Percentiles rank a stretch among this genome's conserved stretches.
Conservation (phyloP, 2,797 vertebrate species). For the Hephaestus fuliginosus region DNA sequence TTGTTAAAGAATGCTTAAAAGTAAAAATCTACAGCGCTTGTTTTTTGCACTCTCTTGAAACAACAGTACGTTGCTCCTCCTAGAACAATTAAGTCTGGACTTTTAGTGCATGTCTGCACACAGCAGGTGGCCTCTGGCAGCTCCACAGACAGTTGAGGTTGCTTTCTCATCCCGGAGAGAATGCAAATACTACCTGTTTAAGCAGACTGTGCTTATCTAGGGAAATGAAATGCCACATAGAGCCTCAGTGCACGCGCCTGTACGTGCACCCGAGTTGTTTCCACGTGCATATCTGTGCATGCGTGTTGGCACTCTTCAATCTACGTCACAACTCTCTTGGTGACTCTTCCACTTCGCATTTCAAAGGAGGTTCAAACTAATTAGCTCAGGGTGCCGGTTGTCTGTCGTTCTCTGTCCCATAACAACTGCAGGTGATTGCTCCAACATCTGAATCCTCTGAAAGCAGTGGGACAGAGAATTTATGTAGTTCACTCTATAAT, state of each 20-base stretch:
- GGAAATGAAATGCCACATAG: slow-evolving; percentile 58
- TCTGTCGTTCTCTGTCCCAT: slow-evolving; percentile 57
- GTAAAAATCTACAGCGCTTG: slow-evolving; percentile 11
- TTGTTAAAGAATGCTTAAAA: slow-evolving; percentile 20
- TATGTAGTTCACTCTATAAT: slow-evolving; percentile 14
- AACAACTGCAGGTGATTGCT: slow-evolving; percentile 54
- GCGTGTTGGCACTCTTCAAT: slow-evolving; percentile 45
- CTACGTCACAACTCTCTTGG: slow-evolving; percentile 60
- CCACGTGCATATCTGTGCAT: too few species aligned
- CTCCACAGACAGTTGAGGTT: slow-evolving; percentile 57
- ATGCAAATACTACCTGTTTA: slow-evolving; percentile 82
- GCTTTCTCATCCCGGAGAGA: slow-evolving; percentile 54
- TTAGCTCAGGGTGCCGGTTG: slow-evolving; percentile 64
- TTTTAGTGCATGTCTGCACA: slow-evolving; percentile 48
- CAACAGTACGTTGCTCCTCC: slow-evolving; percentile 22
- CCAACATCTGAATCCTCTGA: slow-evolving; percentile 22
- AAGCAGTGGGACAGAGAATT: slow-evolving; percentile 26
- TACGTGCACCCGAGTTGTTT: neutral
- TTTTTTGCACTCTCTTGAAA: slow-evolving; percentile 30
- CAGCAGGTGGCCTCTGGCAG: slow-evolving; percentile 58
- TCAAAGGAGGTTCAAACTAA: slow-evolving; percentile 73
- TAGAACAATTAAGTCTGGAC: slow-evolving; percentile 39
- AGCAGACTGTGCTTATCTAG: slow-evolving; percentile 69
- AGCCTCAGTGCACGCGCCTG: slow-evolving; percentile 13
- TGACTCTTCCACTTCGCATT: slow-evolving; percentile 64